Evolutionary conservation across 1,140 invertebrate genomes (phyloP).

Genomic region (Drosophila santomea): DNA sequence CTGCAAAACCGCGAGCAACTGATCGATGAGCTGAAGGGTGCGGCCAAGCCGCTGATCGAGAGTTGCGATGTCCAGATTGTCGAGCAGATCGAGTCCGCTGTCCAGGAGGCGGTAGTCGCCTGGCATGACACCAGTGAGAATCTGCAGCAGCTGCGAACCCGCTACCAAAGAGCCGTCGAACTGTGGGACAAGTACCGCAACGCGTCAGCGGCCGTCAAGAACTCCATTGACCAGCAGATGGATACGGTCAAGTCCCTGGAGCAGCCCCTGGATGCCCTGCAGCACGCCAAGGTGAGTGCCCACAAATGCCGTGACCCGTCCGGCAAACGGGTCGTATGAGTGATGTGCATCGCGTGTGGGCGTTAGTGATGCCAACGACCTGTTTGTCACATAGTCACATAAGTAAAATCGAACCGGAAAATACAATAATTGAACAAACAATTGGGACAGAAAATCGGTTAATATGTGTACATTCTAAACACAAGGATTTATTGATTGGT

Average conservation of each 20-base stretch:
- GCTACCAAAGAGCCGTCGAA: conserved; percentile 90
- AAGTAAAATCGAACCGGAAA: background rate
- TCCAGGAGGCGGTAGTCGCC: conserved; percentile 90
- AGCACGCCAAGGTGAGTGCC: conserved; percentile 82
- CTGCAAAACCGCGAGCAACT: conserved; percentile 89
- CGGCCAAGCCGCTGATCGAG: conserved; percentile 89
- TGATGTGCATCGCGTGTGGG: conserved; percentile 11
- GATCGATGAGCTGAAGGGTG: conserved; percentile 88
- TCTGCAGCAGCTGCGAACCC: conserved; percentile 89
- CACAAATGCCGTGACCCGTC: conserved; percentile 17
- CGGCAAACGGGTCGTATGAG: conserved; percentile 29
- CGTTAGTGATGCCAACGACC: conserved; percentile 6
- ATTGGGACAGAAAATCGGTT: background rate
- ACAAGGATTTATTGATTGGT: background rate
- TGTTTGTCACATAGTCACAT: background rate
- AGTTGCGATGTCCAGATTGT: conserved; percentile 89
- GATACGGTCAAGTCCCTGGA: conserved; percentile 79
- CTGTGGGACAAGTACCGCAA: conserved; percentile 92
- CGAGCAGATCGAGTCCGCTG: conserved; percentile 88
- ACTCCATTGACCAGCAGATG: conserved; percentile 89
- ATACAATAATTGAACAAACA: background rate
- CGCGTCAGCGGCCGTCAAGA: conserved; percentile 89
- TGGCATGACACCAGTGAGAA: conserved; percentile 91
- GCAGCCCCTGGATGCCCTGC: conserved; percentile 76
- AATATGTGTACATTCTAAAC: background rate